Conservation (phyloP, 2,113 vertebrate genomes). For the Callocephalon fimbriatum region DNA sequence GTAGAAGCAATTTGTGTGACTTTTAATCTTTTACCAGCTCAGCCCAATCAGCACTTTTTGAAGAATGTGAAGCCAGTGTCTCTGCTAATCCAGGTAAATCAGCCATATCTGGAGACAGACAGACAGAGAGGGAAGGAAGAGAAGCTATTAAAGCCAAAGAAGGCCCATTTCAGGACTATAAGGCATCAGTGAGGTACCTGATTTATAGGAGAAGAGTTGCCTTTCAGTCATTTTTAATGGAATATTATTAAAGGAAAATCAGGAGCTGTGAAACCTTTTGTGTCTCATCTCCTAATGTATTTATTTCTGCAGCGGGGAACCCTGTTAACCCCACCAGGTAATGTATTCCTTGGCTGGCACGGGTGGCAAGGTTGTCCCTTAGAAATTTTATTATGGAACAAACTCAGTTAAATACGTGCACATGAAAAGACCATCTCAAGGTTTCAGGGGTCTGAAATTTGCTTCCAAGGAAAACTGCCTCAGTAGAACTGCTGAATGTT, state of each 20-base stretch:
- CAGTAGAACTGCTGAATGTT: conserved; percentile 40
- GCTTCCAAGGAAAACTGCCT: conserved; percentile 53
- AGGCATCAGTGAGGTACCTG: conserved; percentile 38
- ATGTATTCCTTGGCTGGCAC: conserved; percentile 74
- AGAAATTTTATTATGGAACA: conserved; percentile 75
- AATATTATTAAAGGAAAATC: conserved; percentile 78
- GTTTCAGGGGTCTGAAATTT: conserved; percentile 60
- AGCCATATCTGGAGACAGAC: conserved; percentile 67
- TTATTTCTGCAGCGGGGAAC: conserved; percentile 76
- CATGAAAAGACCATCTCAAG: conserved; percentile 69
- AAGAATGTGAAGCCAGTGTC: conserved; percentile 58
- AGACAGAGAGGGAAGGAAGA: conserved; percentile 52
- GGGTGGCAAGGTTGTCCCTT: conserved; percentile 73
- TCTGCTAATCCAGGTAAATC: conserved; percentile 76
- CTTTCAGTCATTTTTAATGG: conserved; percentile 78
- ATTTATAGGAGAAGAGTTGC: conserved; percentile 63
- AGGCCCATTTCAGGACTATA: conserved; percentile 34
- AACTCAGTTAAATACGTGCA: conserved; percentile 78
- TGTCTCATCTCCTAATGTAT: conserved; percentile 77
- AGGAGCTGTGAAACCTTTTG: conserved; percentile 75
- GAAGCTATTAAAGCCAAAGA: conserved; percentile 67
- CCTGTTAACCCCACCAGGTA: conserved; percentile 77
- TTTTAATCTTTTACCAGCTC: conserved; percentile 68
- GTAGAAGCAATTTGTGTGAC: conserved; percentile 70
- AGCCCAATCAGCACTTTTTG: conserved; percentile 60